Conservation (phyloP, 2,797 vertebrate genomes). For the Tolypeutes matacus region DNA sequence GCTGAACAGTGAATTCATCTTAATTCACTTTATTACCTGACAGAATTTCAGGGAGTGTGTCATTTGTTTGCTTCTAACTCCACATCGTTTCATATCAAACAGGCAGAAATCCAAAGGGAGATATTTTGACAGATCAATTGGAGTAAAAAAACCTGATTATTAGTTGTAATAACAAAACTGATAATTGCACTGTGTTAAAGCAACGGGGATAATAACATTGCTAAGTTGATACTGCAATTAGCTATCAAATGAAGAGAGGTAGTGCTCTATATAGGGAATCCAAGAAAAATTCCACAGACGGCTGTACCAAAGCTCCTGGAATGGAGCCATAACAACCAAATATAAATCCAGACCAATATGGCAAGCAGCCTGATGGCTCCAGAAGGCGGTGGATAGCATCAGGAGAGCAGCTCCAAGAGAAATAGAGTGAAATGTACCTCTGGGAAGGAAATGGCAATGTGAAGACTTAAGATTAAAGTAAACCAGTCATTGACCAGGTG, state of each 20-base stretch:
- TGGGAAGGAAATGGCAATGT: neutral
- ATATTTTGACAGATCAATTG: constrained; percentile 51
- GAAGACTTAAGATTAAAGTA: neutral
- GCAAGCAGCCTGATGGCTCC: neutral
- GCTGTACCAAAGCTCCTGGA: neutral
- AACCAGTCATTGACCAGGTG: neutral
- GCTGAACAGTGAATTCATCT: neutral
- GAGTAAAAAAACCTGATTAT: constrained; percentile 64
- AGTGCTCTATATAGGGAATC: neutral
- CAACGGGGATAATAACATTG: neutral
- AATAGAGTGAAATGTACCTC: neutral
- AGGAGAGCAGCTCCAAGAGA: neutral
- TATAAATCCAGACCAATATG: neutral
- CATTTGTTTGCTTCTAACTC: constrained; percentile 44
- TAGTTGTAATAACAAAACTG: constrained; percentile 37
- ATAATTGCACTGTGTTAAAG: neutral
- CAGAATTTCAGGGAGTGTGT: neutral
- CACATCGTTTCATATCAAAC: constrained; percentile 11
- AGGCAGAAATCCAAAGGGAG: constrained; percentile 46
- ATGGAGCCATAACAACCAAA: neutral
- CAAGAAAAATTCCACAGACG: neutral
- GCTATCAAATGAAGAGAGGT: neutral
- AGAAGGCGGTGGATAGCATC: neutral
- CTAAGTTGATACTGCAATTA: constrained; percentile 40
- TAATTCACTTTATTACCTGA: constrained; percentile 1